Percentiles rank a stretch among this genome's conserved stretches.
phyloP scores from a whole-genome alignment of 2,113 vertebrate genomes.

The Stegostoma tigrinum region DNA sequence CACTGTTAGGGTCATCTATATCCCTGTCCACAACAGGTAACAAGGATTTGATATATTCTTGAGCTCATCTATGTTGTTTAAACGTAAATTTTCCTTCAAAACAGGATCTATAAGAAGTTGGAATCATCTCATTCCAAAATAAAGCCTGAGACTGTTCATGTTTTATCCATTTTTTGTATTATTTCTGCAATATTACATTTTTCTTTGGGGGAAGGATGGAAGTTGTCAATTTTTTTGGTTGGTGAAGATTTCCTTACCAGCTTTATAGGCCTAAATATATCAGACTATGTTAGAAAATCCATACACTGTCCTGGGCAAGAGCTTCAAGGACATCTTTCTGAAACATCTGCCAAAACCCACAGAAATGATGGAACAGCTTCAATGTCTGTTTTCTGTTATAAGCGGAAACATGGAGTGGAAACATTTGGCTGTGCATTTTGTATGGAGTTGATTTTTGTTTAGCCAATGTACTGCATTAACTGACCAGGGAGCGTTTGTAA shows the following conservation, averaged over 20 bases:
- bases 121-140: background rate
- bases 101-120: background rate
- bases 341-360: conserved; percentile 12
- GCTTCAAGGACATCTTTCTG: background rate
- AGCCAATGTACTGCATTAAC: background rate
- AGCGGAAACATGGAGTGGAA: background rate
- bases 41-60: background rate
- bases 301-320: background rate
- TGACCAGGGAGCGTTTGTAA: background rate
- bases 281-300: background rate
- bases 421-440: background rate
- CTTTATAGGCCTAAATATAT: background rate
- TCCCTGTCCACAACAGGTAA: no score
- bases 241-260: background rate
- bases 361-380: conserved; percentile 1
- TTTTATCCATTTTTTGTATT: background rate
- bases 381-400: conserved; percentile 17
- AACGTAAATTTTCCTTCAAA: background rate
- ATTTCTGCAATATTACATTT: no score
- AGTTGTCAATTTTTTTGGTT: background rate
- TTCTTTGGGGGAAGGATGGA: background rate
- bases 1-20: no score
- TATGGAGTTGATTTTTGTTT: background rate
- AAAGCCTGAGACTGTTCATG: background rate
- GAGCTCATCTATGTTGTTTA: background rate